Conservation (phyloP, 2,797 vertebrate species). For the Oreortyx pictus region DNA sequence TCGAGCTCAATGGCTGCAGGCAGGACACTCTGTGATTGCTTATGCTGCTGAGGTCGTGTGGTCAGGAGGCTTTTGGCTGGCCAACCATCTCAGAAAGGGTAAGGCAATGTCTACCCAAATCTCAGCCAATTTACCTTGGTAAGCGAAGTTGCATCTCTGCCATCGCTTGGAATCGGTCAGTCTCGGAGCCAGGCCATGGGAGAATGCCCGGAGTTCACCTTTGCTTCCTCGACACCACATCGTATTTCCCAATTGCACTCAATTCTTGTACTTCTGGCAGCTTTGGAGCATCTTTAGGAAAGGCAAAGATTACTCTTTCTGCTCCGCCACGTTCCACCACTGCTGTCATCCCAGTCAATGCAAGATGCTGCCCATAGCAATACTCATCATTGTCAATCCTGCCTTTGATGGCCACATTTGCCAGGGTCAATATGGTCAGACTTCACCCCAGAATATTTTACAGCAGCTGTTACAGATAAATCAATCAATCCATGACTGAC, state of each 20-base stretch:
- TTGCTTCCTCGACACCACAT: neutral
- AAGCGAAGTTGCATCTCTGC: fast-evolving
- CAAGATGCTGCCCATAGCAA: neutral
- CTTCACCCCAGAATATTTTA: conserved; percentile 9
- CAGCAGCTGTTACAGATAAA: neutral
- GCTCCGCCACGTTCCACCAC: neutral
- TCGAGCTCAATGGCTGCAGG: neutral
- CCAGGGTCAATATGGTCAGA: neutral
- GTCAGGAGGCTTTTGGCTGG: neutral
- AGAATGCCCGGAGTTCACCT: neutral
- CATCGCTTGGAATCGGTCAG: neutral
- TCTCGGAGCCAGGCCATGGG: neutral
- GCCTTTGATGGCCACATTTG: neutral
- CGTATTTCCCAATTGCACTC: fast-evolving
- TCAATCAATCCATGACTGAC: neutral
- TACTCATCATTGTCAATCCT: neutral
- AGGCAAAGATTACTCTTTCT: neutral
- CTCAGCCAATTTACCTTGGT: neutral
- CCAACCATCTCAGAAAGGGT: neutral
- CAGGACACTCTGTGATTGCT: neutral
- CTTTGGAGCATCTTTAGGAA: neutral
- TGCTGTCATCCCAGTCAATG: neutral
- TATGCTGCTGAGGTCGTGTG: fast-evolving
- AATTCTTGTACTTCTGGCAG: neutral
- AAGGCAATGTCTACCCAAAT: neutral